Evolutionary conservation across 2,888 invertebrate species (phyloP), one percentile per base, ranked within the genome.

Genomic region (Rhingia campestris): DNA sequence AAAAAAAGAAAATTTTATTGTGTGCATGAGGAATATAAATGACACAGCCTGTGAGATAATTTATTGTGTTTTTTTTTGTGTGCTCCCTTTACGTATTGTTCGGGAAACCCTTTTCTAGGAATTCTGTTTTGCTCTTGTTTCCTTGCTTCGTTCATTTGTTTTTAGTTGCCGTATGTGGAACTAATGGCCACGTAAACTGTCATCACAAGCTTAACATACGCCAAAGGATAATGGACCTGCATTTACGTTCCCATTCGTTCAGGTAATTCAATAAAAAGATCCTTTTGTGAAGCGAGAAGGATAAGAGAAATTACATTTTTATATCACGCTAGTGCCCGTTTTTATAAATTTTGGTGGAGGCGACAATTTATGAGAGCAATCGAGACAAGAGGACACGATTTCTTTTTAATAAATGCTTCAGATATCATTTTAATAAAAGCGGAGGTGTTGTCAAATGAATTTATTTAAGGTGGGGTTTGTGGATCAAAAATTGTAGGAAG

Each of bases 201-300:
- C 61, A 61, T 33, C 32, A 35, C 39, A 35, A 47, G 76, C 43
- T 41, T 56, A 45, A 39, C 14, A 47, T 9, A 66, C 14, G 64
- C 41, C 53, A 58, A 70, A 47, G 69, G 47, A 73, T 80, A 73
- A 66, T 64, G 66, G 59, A 73, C 73, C 47, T 49, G 9, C 22
- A 59, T 59, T 45, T 51, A 58, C 47, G 39, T 70, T 70, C 51
- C 47, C 35, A 51, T 56, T 63, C 54, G 47, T 47, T 49, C 14
- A 54, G 41, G 69, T 69, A 76, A 76, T 70, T 70, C 70, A 77
- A 70, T 63, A 22, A 77, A 77, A 77, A 63, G 33, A 54, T 54
- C 56, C 61, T 33, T 59, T 61, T 33, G 45, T 33, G 53, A 49
- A 12, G 14, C 22, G n/a, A 41, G 56, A 69, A 49, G 54, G 39